A percentile compares a stretch with the other conserved stretches of the same genome.
These are phyloP conservation scores for Otus sunia DNA, from an alignment of 2,113 vertebrate species.

Conservation along the genomic window DNA sequence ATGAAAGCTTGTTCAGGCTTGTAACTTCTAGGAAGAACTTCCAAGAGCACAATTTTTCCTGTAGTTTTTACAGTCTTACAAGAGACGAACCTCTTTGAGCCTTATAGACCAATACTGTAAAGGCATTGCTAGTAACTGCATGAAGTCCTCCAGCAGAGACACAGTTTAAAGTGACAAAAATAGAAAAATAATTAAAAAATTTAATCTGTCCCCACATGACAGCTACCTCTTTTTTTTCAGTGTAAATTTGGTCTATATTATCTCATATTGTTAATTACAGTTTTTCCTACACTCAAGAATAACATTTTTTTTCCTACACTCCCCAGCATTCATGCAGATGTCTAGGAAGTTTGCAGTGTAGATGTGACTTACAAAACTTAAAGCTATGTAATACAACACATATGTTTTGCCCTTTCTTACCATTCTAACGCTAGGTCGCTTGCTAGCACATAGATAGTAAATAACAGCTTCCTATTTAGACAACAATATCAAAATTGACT, in stretches of 20 bases:
- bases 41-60: background rate
- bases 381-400: background rate
- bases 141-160: background rate
- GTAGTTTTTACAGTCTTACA: background rate
- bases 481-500: background rate
- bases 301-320: background rate
- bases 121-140: background rate
- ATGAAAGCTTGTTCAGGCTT: background rate
- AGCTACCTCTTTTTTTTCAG: background rate
- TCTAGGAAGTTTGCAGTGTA: background rate
- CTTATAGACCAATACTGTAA: background rate
- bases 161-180: background rate
- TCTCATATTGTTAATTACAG: background rate
- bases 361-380: background rate
- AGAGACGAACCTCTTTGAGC: background rate
- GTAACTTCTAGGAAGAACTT: background rate
- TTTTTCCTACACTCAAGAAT: background rate
- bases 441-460: background rate
- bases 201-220: background rate
- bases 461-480: background rate
- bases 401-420: background rate
- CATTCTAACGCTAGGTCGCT: background rate
- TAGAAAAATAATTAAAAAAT: background rate
- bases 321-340: rapidly evolving
- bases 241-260: background rate